phyloP scores from a whole-genome alignment of 1,140 invertebrate species.

The Adoxophyes honmai region DNA sequence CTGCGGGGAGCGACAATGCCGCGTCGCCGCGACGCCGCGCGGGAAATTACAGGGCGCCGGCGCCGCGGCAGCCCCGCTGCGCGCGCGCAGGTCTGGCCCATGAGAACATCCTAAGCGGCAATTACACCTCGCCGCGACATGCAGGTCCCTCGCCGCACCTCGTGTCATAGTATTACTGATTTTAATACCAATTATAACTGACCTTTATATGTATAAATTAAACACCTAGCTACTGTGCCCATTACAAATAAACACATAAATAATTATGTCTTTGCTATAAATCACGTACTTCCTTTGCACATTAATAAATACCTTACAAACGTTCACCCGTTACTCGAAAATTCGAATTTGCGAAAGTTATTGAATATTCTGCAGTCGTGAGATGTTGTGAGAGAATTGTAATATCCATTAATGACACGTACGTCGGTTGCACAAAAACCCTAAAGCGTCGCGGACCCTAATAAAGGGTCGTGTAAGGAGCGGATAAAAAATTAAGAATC shows the following conservation, averaged over 20 bases:
- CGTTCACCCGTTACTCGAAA: too few species aligned
- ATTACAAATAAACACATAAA: conserved; percentile 3
- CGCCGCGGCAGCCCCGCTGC: conserved; percentile 20
- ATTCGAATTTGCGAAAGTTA: background rate
- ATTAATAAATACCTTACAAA: too few species aligned
- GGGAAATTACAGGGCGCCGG: conserved; percentile 66
- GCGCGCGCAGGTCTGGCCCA: background rate
- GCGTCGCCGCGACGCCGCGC: conserved; percentile 34
- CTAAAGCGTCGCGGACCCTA: conserved; percentile 67
- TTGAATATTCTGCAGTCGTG: background rate
- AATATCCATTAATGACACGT: conserved; percentile 63
- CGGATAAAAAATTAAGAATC: conserved; percentile 74
- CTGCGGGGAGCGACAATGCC: conserved; percentile 39
- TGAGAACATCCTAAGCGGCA: background rate
- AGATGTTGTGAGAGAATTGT: conserved; percentile 41
- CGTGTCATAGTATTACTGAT: background rate
- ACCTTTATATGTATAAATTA: conserved; percentile 11
- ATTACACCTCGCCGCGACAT: background rate
- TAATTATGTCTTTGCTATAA: background rate
- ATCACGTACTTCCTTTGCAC: too few species aligned
- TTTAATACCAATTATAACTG: background rate
- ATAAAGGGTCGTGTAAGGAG: conserved; percentile 65
- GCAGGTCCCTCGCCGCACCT: background rate
- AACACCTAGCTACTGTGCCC: background rate
- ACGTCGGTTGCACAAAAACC: conserved; percentile 63